These are phyloP conservation scores for Cladopsammia gracilis DNA, from an alignment of 64 coral and sea anemone genomes.

Conservation along the genomic window DNA sequence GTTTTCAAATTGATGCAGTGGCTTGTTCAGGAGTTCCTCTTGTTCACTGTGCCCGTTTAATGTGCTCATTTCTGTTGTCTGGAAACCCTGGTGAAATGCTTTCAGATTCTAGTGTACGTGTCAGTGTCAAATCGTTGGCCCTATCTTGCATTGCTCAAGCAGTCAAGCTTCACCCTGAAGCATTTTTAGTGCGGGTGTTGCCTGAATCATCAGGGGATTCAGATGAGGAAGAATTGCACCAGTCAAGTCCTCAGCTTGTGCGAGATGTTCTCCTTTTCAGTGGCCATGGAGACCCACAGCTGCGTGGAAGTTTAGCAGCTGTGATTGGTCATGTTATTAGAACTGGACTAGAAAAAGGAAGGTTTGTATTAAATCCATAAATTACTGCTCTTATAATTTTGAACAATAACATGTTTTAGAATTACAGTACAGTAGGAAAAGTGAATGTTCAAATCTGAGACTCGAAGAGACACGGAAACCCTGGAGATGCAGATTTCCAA, in stretches of 20 bases:
- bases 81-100: conserved; percentile 89
- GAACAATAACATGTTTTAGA: no score
- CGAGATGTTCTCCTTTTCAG: conserved; percentile 92
- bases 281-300: conserved; percentile 89
- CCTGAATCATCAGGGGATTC: conserved; percentile 54
- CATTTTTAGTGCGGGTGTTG: conserved; percentile 86
- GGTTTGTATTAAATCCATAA: conserved; percentile 36
- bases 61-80: conserved; percentile 95
- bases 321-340: conserved; percentile 84
- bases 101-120: conserved; percentile 90
- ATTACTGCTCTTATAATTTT: no score
- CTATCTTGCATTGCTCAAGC: conserved; percentile 81
- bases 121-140: conserved; percentile 95
- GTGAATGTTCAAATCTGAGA: no score
- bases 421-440: no score
- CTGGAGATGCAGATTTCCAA: no score
- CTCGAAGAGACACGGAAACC: no score
- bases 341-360: conserved; percentile 80
- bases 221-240: background rate
- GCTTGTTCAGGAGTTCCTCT: conserved; percentile 88
- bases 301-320: conserved; percentile 84
- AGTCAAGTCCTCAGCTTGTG: conserved; percentile 74
- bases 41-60: conserved; percentile 90
- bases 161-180: conserved; percentile 81
- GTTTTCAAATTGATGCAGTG: conserved; percentile 95